Percentiles rank a stretch among this genome's conserved stretches.
Evolutionary conservation across 2,888 invertebrate species (phyloP).

Genomic region (Busseola fusca): DNA sequence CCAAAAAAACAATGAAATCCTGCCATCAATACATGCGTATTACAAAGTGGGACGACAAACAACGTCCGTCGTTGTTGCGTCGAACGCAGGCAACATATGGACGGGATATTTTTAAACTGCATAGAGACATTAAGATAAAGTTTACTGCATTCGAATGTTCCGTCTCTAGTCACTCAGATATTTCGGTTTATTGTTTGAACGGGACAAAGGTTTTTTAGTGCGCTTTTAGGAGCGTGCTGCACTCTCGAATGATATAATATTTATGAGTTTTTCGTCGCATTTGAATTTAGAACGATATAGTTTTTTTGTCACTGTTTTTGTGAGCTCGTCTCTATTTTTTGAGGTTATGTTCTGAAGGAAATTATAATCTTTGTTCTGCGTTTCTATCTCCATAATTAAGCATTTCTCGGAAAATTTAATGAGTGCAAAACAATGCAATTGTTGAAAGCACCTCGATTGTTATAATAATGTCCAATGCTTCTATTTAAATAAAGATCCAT

Average conservation of each 20-base stretch:
- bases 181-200: slow-evolving; percentile 84
- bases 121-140: slow-evolving; percentile 85
- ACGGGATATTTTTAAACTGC: slow-evolving; percentile 81
- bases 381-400: slow-evolving; percentile 15
- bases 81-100: slow-evolving; percentile 74
- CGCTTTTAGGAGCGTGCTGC: slow-evolving; percentile 76
- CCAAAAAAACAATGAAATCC: slow-evolving; percentile 54
- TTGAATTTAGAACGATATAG: slow-evolving; percentile 66
- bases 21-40: slow-evolving; percentile 60
- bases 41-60: slow-evolving; percentile 57
- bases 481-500: slow-evolving; percentile 3
- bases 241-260: slow-evolving; percentile 76
- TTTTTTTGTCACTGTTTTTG: slow-evolving; percentile 53
- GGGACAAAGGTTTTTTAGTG: slow-evolving; percentile 85
- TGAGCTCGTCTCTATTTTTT: slow-evolving; percentile 26
- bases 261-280: slow-evolving; percentile 73
- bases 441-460: slow-evolving; percentile 13
- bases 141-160: slow-evolving; percentile 77
- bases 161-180: slow-evolving; percentile 67
- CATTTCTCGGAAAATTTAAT: slow-evolving; percentile 11
- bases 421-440: no score
- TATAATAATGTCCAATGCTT: slow-evolving; percentile 6
- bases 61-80: slow-evolving; percentile 61
- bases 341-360: slow-evolving; percentile 34
- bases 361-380: slow-evolving; percentile 35